Evolutionary conservation across 2,888 invertebrate species (phyloP).

Genomic region (Noctua comes): DNA sequence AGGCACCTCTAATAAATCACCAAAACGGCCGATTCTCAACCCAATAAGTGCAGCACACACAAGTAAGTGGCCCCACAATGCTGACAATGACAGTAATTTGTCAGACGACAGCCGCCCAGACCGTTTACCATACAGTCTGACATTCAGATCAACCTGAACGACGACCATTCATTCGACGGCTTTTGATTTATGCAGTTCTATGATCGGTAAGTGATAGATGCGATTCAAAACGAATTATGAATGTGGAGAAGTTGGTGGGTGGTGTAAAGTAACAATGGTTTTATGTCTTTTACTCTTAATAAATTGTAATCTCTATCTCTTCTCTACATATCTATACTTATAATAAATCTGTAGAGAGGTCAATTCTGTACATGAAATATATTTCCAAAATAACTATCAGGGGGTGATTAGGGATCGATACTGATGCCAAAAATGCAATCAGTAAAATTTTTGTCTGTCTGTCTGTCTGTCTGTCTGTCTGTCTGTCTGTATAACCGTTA

Average conservation of each 20-base stretch:
- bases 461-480: no score
- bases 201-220: constrained; percentile 46
- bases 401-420: no score
- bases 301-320: no score
- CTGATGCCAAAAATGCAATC: no score
- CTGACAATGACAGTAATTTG: constrained; percentile 72
- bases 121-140: constrained; percentile 71
- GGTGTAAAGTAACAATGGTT: neutral
- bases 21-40: neutral
- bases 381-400: no score
- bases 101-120: constrained; percentile 52
- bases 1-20: neutral
- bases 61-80: constrained; percentile 42
- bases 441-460: no score
- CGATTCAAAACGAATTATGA: constrained; percentile 27
- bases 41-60: constrained; percentile 34
- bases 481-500: no score
- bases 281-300: neutral
- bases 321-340: no score
- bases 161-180: constrained; percentile 34
- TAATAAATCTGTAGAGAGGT: no score
- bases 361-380: no score
- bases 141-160: constrained; percentile 47
- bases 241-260: neutral
- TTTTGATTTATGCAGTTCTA: constrained; percentile 22